These are phyloP conservation scores for Chaetophractus vellerosus DNA, from an alignment of 2,797 vertebrate species.

Conservation along the genomic window DNA sequence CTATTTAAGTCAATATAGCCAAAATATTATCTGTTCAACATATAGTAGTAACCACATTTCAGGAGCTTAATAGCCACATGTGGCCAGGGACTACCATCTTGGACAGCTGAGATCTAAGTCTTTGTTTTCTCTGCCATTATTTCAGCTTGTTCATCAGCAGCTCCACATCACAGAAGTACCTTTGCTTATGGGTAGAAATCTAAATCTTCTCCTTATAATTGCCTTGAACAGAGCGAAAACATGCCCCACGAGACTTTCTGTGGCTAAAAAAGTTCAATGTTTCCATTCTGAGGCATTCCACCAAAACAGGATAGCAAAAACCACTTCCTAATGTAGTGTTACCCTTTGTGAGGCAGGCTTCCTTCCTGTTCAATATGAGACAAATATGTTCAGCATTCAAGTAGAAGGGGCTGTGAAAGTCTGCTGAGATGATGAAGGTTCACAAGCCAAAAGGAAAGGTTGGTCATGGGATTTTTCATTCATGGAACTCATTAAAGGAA, in stretches of 20 bases:
- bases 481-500: neutral
- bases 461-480: neutral
- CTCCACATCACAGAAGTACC: neutral
- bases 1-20: neutral
- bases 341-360: neutral
- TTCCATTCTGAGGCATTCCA: neutral
- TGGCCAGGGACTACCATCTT: neutral
- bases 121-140: neutral
- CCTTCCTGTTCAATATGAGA: too few species aligned
- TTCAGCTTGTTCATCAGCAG: neutral
- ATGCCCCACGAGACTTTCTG: neutral
- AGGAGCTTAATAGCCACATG: neutral
- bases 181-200: neutral
- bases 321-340: neutral
- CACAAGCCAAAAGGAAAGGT: neutral
- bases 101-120: neutral
- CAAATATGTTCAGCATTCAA: neutral
- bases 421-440: neutral
- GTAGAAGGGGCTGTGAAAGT: rapidly evolving
- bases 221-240: neutral
- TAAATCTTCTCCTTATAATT: neutral
- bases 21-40: neutral
- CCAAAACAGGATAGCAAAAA: rapidly evolving
- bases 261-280: neutral
- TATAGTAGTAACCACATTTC: neutral